Base-by-base conservation (phyloP, 2,113 vertebrate genomes). In the Nanorana parkeri region DNA sequence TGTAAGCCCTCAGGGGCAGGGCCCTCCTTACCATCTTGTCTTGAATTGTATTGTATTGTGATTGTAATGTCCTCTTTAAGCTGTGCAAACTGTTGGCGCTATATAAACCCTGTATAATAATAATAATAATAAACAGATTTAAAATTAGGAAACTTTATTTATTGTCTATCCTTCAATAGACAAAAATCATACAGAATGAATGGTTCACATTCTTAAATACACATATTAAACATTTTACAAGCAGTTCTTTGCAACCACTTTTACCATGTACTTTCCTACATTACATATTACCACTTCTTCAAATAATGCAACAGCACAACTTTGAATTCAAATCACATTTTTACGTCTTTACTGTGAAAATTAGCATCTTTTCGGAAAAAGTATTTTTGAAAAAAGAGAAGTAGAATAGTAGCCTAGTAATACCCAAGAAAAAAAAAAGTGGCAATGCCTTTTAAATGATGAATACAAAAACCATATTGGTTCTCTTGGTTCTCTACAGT, bases 151-250 rank as follows among this genome's bases (percentile, higher is more conserved):
- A 23, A 1, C 41, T 51, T 69, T 69, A 1, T 56, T 32, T 29
- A n/a, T n/a, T n/a, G 19, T 20, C n/a, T 60, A 58, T 15, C 4
- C 26, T 56, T 24, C 17, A 11, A 56, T 24, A 29, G 24, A 56
- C 69, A 26, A 26, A 29, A 16, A 20, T 72, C 54, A 52, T n/a
- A 61, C 52, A 74, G 19, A 36, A 58, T 32, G 69, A 5, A 19
- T 28, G 2, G 13, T 16, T 32, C 56, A 28, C 69, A 58, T 60
- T 21, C 26, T 29, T 55, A 3, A 74, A 58, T 60, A 74, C 24
- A 74, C 17, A 36, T n/a, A n/a, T 21, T 36, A 74, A 36, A 21
- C 19, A 55, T 54, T 58, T 54, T 28, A 72, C 69, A 72, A 61
- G n/a, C 10, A 23, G n/a, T 23, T 61, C n/a, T 21, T 61, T 61